Percentiles rank a stretch among this genome's conserved stretches.
These are phyloP conservation scores for Zaprionus bogoriensis DNA, from an alignment of 2,888 invertebrate species.

Conservation along the genomic window DNA sequence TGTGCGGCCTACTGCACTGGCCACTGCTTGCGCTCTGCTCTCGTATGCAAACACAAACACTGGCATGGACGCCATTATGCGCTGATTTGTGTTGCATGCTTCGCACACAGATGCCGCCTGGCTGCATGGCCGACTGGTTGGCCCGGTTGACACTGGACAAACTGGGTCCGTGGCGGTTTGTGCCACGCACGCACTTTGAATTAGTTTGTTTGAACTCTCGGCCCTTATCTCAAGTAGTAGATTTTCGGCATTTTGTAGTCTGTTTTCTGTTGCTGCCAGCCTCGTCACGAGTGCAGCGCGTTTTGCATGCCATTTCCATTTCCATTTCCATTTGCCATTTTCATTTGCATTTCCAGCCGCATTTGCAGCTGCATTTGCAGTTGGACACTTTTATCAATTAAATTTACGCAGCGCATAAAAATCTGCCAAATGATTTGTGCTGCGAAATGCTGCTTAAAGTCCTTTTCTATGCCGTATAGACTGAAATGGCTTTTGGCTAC, in stretches of 20 bases:
- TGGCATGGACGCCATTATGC: slow-evolving; percentile 69
- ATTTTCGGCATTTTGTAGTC: slow-evolving; percentile 70
- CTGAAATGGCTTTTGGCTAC: slow-evolving; percentile 20
- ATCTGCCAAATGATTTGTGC: slow-evolving; percentile 47
- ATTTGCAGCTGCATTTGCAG: slow-evolving; percentile 4
- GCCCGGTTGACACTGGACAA: slow-evolving; percentile 10
- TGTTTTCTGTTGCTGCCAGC: slow-evolving; percentile 52
- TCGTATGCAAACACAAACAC: slow-evolving; percentile 61
- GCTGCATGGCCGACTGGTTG: no score
- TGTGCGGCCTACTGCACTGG: neutral
- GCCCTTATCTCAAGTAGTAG: slow-evolving; percentile 78
- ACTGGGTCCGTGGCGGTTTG: slow-evolving; percentile 11
- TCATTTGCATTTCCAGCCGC: slow-evolving; percentile 6
- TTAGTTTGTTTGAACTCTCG: slow-evolving; percentile 78
- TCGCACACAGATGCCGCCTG: slow-evolving; percentile 30
- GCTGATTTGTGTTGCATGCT: slow-evolving; percentile 73
- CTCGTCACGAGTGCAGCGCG: slow-evolving; percentile 46
- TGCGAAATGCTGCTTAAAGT: slow-evolving; percentile 35
- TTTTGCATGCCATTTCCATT: slow-evolving; percentile 48
- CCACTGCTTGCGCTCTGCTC: neutral
- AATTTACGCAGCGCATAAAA: slow-evolving; percentile 67
- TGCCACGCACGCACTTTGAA: slow-evolving; percentile 61
- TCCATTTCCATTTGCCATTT: slow-evolving; percentile 34
- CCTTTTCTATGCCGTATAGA: no score
- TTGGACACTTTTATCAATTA: slow-evolving; percentile 71